Evolutionary conservation across 1,140 invertebrate genomes (phyloP).

Genomic region (Dreissena polymorpha): DNA sequence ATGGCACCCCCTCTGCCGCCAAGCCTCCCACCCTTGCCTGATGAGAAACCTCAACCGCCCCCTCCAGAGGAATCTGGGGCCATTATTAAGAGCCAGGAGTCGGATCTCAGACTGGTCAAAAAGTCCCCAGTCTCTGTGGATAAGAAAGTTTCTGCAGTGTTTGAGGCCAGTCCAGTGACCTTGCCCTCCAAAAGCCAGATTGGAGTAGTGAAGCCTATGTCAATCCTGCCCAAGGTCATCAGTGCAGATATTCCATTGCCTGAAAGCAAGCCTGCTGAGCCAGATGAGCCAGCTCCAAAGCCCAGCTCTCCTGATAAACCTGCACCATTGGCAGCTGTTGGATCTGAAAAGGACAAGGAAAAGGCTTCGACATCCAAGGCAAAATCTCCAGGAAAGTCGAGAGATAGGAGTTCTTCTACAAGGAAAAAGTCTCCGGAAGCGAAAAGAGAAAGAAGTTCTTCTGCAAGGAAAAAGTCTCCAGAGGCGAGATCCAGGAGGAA

Average conservation of each 20-base stretch:
- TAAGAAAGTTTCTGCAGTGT: constrained; percentile 30
- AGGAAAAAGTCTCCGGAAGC: constrained; percentile 32
- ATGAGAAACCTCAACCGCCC: not conserved
- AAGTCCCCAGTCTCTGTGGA: not conserved
- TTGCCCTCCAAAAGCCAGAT: constrained; percentile 27
- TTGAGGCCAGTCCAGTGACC: constrained; percentile 30
- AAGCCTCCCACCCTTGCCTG: not conserved
- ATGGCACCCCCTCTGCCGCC: not conserved
- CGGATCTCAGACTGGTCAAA: too few species aligned
- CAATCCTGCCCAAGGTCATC: constrained; percentile 45
- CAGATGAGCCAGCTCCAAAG: not conserved
- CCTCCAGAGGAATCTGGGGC: not conserved
- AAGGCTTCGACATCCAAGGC: constrained; percentile 10
- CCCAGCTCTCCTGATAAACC: not conserved
- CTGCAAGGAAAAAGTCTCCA: constrained; percentile 25
- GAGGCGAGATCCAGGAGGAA: constrained; percentile 12
- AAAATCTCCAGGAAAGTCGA: not conserved
- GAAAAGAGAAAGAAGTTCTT: constrained; percentile 15
- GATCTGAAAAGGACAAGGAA: not conserved
- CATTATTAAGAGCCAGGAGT: too few species aligned
- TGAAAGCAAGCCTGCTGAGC: constrained; percentile 3
- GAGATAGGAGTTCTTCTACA: constrained; percentile 9
- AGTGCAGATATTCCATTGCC: constrained; percentile 42
- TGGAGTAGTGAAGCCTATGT: constrained; percentile 45
- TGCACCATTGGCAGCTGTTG: too few species aligned